Conservation (phyloP, 2,797 vertebrate genomes). For the Taenioides sp. region DNA sequence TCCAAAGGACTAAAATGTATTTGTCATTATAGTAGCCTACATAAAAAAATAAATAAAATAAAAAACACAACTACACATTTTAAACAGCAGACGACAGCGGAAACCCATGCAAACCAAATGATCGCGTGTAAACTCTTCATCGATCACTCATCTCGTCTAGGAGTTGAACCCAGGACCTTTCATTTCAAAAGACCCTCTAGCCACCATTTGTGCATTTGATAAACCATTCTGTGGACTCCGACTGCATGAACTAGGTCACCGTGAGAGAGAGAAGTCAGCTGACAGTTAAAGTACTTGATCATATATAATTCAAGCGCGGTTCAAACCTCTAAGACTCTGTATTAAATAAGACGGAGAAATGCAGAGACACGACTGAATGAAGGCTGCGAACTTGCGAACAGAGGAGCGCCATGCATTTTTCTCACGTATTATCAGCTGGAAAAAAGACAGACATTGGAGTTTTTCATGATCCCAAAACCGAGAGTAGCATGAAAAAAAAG, state of each 20-base stretch:
- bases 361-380: conserved; percentile 12
- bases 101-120: not conserved
- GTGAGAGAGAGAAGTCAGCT: not conserved
- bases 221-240: not conserved
- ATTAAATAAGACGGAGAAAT: conserved; percentile 9
- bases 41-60: too few relatives aligned
- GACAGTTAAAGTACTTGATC: not conserved
- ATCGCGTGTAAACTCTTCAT: not conserved
- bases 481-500: conserved; percentile 18
- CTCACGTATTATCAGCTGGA: conserved; percentile 38
- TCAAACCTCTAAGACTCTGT: conserved; percentile 5
- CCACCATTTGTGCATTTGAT: not conserved
- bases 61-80: too few relatives aligned
- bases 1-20: too few relatives aligned
- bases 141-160: not conserved
- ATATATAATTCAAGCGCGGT: conserved; percentile 10
- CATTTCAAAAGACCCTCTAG: not conserved
- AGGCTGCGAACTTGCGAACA: conserved; percentile 24
- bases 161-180: not conserved
- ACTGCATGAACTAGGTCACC: conserved; percentile 2
- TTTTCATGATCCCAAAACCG: conserved; percentile 24
- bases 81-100: too few relatives aligned
- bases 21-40: too few relatives aligned
- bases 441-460: conserved; percentile 30
- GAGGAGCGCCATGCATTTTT: conserved; percentile 22